Evolutionary conservation across 2,797 vertebrate genomes (phyloP), one percentile per base, ranked within the genome.

Genomic region (Lateolabrax maculatus): DNA sequence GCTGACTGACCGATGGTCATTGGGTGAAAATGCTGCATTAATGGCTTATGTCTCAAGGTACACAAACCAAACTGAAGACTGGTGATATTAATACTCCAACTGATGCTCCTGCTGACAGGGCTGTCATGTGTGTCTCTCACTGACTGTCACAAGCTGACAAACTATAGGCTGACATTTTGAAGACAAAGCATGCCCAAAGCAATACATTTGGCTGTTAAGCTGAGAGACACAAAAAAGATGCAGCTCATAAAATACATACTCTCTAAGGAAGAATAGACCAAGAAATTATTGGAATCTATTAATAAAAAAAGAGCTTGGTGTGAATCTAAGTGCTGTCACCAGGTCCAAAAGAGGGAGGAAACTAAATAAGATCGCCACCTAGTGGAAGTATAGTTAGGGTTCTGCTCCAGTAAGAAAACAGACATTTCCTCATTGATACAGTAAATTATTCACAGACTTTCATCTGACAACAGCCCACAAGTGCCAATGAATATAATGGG

Each of bases 291-390:
- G 3, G 36, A 31, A 5, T 71, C 31, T 58, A 12, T 67, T 66
- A 27, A 53, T 63, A 21, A 55, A 62, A 55, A 62, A 72, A 61
- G 27, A 48, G 64, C 25, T 41, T 7, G 21, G 18, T 52, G 56
- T 74, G 39, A 76, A 48, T 68, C 23, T 21, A 5, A 31, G 9
- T 16, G 29, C 34, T 55, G 39, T 31, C 23, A 39, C 31, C 4
- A 46, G 9, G 23, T 29, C 8, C 48, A 64, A 43, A 61, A 43
- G 6, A 29, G 27, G 7, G 57, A 41, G 25, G 71, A 71, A 73
- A 68, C 27, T 52, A 77, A 71, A 81, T 85, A 48, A 86, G 69
- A 79, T 79, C 74, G 92, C 95, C 95, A 90, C 78, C 95, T 95
- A 93, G 94, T 95, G 95, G 94, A 85, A 23, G 84, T 71, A 79